Base-by-base conservation (phyloP, 2,888 invertebrate species). In the Drosophila kanekoi region DNA sequence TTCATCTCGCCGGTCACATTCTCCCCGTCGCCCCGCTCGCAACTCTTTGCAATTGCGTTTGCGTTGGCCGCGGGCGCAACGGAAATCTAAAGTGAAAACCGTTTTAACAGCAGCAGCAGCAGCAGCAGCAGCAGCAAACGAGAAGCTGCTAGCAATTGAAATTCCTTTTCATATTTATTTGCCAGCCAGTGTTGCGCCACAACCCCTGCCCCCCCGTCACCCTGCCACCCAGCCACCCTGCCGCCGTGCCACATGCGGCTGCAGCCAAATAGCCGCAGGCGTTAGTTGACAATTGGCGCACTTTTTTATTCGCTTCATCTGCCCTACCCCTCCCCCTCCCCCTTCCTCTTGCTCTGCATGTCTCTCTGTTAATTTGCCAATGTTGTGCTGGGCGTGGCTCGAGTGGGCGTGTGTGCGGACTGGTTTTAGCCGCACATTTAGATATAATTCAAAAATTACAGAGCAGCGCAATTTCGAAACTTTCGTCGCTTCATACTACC, bases 401-500 rank as follows among this genome's bases (percentile, higher is more conserved):
- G 10, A 37, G 28, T 60, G 47, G 53, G 68, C 63, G 37, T 43
- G 43, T 40, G 41, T 67, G 45, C 33, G 37, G 16, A 59, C 51
- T 60, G 57, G 65, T 23, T 72, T 79, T 60, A 66, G 72, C 65
- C 59, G 72, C 80, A 75, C 77, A 87, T 84, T 88, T 82, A 72
- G 57, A 60, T 77, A 77, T 90, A 90, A 90, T 87, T 81, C 82
- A 81, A 86, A 90, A 90, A 90, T 90, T 90, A 90, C 82, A 90
- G 86, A 77, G 89, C 84, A 75, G 33, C 56, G 35, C 60, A 75
- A 79, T 75, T 85, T 67, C 69, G 35, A 16, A 64, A 63, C 47
- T 76, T 76, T 72, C 40, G 58, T 59, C 61, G 56, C n/a, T 33
- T 23, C 37, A 51, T 61, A 67, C 44, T 53, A 8, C 38, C 45